Percentiles rank a stretch among this genome's conserved stretches.
These are phyloP conservation scores for Naja naja DNA, from an alignment of 2,113 vertebrate genomes.

Conservation along the genomic window DNA sequence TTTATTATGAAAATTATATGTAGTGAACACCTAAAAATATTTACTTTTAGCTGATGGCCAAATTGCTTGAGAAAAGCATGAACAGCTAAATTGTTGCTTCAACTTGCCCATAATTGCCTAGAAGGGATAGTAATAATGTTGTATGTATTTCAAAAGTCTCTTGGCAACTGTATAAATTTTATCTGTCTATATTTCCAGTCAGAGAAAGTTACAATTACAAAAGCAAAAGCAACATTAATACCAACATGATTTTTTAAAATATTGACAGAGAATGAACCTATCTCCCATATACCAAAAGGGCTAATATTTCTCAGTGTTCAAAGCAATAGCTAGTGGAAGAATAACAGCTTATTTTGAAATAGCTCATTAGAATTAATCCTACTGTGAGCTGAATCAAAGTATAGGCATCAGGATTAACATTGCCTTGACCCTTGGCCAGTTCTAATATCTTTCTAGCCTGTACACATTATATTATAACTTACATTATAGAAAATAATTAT, in stretches of 20 bases:
- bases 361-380: background rate
- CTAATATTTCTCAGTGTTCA: background rate
- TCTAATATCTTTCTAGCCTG: constrained; percentile 44
- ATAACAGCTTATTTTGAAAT: background rate
- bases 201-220: background rate
- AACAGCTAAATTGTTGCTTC: background rate
- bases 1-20: background rate
- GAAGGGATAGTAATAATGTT: background rate
- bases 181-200: background rate
- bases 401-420: background rate
- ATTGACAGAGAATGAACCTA: background rate
- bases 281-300: background rate
- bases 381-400: background rate
- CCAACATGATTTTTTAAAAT: background rate
- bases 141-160: background rate
- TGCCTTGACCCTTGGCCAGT: background rate
- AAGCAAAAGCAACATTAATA: background rate
- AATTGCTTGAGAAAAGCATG: background rate
- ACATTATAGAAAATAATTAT: background rate
- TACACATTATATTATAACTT: constrained; percentile 26
- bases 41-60: background rate
- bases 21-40: background rate
- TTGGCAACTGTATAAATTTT: background rate
- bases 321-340: background rate
- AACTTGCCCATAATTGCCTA: background rate